Evolutionary conservation across 2,797 vertebrate species (phyloP).

Genomic region (Discoglossus pictus): DNA sequence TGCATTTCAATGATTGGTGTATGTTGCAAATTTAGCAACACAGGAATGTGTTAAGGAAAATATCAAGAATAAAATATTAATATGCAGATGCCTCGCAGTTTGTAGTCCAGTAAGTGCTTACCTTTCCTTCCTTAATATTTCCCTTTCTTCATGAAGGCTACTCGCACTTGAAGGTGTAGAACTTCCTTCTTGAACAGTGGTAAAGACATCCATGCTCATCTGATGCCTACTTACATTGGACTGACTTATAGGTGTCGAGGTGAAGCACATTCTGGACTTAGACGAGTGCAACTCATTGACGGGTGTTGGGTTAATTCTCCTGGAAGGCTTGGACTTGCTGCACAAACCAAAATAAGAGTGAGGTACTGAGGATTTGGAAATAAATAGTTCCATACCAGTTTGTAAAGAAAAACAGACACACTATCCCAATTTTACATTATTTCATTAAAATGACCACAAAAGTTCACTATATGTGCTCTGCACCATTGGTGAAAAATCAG

Average conservation of each 20-base stretch:
- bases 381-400: too few species aligned
- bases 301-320: conserved; percentile 95
- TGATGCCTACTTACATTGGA: conserved; percentile 62
- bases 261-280: conserved; percentile 95
- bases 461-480: too few species aligned
- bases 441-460: too few species aligned
- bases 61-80: too few species aligned
- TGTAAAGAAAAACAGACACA: too few species aligned
- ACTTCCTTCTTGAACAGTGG: conserved; percentile 55
- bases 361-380: background rate
- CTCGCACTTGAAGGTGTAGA: conserved; percentile 54
- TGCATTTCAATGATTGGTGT: too few species aligned
- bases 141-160: conserved; percentile 91
- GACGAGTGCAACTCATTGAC: conserved; percentile 89
- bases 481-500: too few species aligned
- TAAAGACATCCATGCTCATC: conserved; percentile 60
- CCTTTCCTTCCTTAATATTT: conserved; percentile 92
- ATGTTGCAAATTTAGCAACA: too few species aligned
- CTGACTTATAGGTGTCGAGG: conserved; percentile 86
- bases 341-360: conserved; percentile 44
- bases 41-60: too few species aligned
- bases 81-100: too few species aligned
- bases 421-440: too few species aligned
- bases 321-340: conserved; percentile 87
- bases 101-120: too few species aligned